Evolutionary conservation across 1,140 invertebrate species (phyloP).

Genomic region (Nymphalis io): DNA sequence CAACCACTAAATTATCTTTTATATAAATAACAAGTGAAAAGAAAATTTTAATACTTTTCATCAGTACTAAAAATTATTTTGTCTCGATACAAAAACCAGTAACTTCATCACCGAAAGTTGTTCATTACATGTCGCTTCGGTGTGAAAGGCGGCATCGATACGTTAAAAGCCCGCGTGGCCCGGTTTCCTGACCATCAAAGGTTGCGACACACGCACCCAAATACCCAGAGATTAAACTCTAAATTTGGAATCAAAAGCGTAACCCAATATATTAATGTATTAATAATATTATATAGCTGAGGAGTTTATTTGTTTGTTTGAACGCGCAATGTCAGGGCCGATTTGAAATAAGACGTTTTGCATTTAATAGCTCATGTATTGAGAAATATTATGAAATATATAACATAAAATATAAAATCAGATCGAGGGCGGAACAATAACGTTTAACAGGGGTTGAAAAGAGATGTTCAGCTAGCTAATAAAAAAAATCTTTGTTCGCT

Average conservation of each 20-base stretch:
- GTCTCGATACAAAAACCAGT: background rate
- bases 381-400: too few species aligned
- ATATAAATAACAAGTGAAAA: background rate
- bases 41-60: background rate
- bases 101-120: conserved; percentile 16
- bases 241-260: background rate
- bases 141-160: conserved; percentile 40
- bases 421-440: too few species aligned
- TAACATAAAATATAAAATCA: too few species aligned
- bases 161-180: conserved; percentile 49
- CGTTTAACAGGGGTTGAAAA: too few species aligned
- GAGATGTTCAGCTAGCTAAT: too few species aligned
- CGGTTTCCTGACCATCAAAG: conserved; percentile 42
- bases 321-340: too few species aligned
- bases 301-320: too few species aligned
- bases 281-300: too few species aligned
- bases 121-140: conserved; percentile 26
- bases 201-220: conserved; percentile 41
- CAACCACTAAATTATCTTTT: too few species aligned
- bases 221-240: conserved; percentile 24
- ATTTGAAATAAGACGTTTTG: too few species aligned
- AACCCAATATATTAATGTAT: background rate
- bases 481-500: too few species aligned
- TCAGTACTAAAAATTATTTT: background rate
- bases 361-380: too few species aligned